Evolutionary conservation across 2,888 invertebrate species (phyloP), one percentile per base, ranked within the genome.

Genomic region (Drosophila percnosoma): DNA sequence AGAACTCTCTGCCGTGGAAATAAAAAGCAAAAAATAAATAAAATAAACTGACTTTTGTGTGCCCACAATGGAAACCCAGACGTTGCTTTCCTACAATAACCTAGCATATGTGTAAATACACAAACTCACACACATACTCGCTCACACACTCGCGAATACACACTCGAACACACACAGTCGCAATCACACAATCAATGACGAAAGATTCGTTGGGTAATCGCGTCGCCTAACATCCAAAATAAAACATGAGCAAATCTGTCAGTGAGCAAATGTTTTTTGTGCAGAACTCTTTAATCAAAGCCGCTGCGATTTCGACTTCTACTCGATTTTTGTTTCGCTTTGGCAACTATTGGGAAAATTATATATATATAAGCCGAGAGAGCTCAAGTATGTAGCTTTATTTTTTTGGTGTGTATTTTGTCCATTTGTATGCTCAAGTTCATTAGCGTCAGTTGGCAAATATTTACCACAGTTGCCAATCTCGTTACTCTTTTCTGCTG

Each of bases 401-500:
- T 36, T 24, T 24, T 29, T 21, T 53, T 52, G 7, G 48, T 66
- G 48, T 52, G 55, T 69, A 55, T 67, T 67, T 73, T 58, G 70
- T 73, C 80, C 66, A 82, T 82, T 87, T 85, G 85, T 89, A 87
- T 87, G 86, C 82, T 73, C 73, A 82, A 87, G 85, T 87, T 87
- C 90, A 87, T 87, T 90, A 87, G 90, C 89, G 90, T 90, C 89
- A 82, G 80, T 87, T 82, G 70, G 80, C 59, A 89, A 90, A 90
- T 90, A 90, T 90, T 90, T 88, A 62, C 87, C 75, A 61, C 49
- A 72, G 78, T 76, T 83, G 66, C 69, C 85, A 87, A 87, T 79
- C 82, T 79, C 45, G 54, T 40, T 51, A 67, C 67, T 72, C 54
- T 68, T 55, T 65, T 62, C 40, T 31, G 13, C 21, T 57, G 18